A percentile compares a stretch with the other conserved stretches of the same genome.
phyloP scores from a whole-genome alignment of 2,113 vertebrate genomes.

The Felis catus region F.catus_Fca126_mat1.0 CM031411.1:91100001-91100500 shows the following conservation, averaged over 20 bases:
- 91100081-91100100: not conserved
- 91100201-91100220: not conserved
- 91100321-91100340: not conserved
- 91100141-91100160: not conserved
- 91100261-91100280: slow-evolving; percentile 1
- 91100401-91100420: not conserved
- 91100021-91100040: not conserved
- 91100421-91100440: not conserved
- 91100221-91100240: not conserved
- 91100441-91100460: not conserved
- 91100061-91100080: not conserved
- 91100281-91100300: not conserved
- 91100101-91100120: slow-evolving; percentile 34
- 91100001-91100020: not conserved
- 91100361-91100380: not conserved
- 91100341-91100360: not conserved
- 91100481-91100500: slow-evolving; percentile 5
- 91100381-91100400: not conserved
- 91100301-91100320: slow-evolving; percentile 21
- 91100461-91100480: not conserved
- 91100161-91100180: not conserved
- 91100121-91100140: not conserved
- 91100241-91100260: not conserved
- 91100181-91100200: slow-evolving; percentile 47
- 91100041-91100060: not conserved